Evolutionary conservation across 2,113 vertebrate species (phyloP).

Genomic region (Neomonachus schauinslandi): DNA sequence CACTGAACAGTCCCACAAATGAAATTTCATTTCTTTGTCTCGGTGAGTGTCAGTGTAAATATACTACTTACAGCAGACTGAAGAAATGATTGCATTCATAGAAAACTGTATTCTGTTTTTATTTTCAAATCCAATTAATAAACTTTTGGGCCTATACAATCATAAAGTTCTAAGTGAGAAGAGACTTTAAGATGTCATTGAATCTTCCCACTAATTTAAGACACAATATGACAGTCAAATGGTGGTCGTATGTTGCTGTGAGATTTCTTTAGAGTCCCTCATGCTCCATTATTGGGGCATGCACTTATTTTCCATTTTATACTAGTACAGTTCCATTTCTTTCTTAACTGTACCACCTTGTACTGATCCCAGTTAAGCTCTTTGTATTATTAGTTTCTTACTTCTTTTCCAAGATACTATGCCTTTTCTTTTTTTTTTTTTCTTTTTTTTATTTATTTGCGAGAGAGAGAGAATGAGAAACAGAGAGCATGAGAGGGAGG

Average conservation of each 20-base stretch:
- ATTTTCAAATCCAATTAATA: conserved; percentile 56
- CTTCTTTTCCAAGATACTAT: not conserved
- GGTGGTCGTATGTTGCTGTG: not conserved
- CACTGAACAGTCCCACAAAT: conserved; percentile 45
- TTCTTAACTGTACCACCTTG: not conserved
- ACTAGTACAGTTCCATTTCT: not conserved
- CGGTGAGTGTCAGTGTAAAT: conserved; percentile 44
- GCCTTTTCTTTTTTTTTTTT: not conserved
- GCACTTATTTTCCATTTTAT: not conserved
- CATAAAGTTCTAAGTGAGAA: not conserved
- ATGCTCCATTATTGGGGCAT: not conserved
- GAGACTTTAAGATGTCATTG: conserved; percentile 10
- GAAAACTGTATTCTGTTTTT: conserved; percentile 30
- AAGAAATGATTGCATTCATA: conserved; percentile 43
- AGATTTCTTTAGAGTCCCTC: not conserved
- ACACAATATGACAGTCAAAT: not conserved
- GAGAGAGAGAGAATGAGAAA: no score
- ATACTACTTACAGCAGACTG: conserved; percentile 26
- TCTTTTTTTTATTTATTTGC: no score
- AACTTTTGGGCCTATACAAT: conserved; percentile 24
- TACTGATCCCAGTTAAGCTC: not conserved
- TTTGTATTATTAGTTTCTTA: not conserved
- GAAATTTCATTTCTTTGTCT: conserved; percentile 64
- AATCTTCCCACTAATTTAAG: not conserved
- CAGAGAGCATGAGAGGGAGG: no score